Base-by-base conservation (phyloP, 2,888 invertebrate genomes). In the Strigamia maritima region DNA sequence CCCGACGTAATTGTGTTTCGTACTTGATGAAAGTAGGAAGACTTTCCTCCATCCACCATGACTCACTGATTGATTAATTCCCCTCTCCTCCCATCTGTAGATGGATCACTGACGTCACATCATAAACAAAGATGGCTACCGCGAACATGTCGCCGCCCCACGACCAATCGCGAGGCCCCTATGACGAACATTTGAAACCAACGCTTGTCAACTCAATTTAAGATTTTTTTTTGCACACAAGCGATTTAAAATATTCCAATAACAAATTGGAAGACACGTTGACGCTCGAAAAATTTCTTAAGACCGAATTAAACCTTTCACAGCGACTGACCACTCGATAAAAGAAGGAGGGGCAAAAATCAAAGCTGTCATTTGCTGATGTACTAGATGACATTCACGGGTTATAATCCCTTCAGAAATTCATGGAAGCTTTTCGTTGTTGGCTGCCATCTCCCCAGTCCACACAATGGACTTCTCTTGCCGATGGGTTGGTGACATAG, bases 11-110 rank as follows among this genome's bases (percentile, higher is more conserved):
- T 78, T 78, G 78, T 78, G 65, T 78, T 78, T 78, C 35, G 65
- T 54, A 78, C 60, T 78, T 78, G 78, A 78, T 78, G 78, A 78
- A 78, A 78, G 65, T 60, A 78, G 78, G 78, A 78, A 78, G 78
- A 78, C 78, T 54, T 70, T 70, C 70, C 70, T 70, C 70, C 70
- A 70, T 35, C 60, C 40, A 44, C 31, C 60, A 65, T 78, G 78
- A 78, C 78, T 78, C 78, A 78, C 78, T 31, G 70, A 78, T 78
- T 78, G 78, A 78, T 78, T 38, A 78, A 78, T 78, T 78, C 40
- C 60, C 60, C 26, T 78, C 60, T 54, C 28, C 65, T 38, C 77
- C 70, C 70, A 70, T 70, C 70, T 70, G 70, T 16, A 40, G 76
- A 40, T 22, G 31, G 76, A 40, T 38, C 38, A 49, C 28, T 77